Evolutionary conservation across 2,113 vertebrate genomes (phyloP).

Genomic region (Ifrita kowaldi): DNA sequence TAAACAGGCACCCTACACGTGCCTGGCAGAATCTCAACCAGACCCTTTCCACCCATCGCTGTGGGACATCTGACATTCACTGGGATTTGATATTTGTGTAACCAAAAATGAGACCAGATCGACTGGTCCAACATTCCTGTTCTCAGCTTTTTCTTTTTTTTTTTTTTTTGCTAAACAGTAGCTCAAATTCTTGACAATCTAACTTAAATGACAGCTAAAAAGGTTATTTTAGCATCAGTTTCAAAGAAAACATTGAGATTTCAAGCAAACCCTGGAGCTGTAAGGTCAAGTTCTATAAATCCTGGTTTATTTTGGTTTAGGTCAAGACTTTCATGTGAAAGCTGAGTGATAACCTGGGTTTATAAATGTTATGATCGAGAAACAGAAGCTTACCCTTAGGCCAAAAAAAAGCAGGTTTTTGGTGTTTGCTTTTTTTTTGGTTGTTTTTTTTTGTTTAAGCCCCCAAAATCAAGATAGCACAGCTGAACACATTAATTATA

Average conservation of each 20-base stretch:
- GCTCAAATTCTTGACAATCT: background rate
- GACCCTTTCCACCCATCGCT: background rate
- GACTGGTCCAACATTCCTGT: background rate
- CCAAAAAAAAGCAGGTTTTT: background rate
- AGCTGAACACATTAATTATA: background rate
- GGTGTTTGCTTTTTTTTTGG: no score
- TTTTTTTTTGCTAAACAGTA: background rate
- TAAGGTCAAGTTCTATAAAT: background rate
- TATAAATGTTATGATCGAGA: background rate
- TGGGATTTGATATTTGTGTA: background rate
- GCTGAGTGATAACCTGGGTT: background rate
- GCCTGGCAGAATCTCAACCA: background rate
- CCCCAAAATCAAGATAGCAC: background rate
- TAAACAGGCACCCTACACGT: background rate
- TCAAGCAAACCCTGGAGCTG: background rate
- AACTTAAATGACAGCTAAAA: slow-evolving; percentile 13
- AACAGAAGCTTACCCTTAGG: background rate
- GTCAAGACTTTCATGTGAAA: background rate
- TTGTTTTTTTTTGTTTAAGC: background rate
- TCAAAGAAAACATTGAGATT: background rate
- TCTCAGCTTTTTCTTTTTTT: background rate
- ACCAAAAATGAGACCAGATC: background rate
- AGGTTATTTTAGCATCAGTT: background rate
- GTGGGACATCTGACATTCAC: background rate
- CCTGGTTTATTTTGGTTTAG: background rate